Evolutionary conservation across 2,888 invertebrate species (phyloP).

Genomic region (Acrobeloides nanus): DNA sequence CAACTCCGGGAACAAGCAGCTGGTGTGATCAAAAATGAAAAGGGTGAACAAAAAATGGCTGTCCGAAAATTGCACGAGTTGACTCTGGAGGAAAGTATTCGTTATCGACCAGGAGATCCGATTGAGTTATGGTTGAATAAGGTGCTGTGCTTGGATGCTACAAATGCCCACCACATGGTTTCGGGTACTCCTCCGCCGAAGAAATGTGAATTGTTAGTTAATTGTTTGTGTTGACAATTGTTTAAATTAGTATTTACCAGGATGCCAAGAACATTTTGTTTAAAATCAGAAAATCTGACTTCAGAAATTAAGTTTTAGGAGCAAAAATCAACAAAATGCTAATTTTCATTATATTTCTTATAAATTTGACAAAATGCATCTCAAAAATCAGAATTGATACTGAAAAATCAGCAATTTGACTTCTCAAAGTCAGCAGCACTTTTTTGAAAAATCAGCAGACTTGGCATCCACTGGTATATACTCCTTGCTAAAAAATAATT

Average conservation of each 20-base stretch:
- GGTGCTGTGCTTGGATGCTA: slow-evolving; percentile 80
- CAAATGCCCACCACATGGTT: slow-evolving; percentile 22
- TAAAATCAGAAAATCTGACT: too few species aligned
- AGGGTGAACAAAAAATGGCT: neutral
- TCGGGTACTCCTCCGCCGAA: slow-evolving; percentile 80
- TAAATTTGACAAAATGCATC: too few species aligned
- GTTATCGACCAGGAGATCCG: slow-evolving; percentile 66
- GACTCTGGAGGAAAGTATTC: slow-evolving; percentile 83
- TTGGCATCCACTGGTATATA: too few species aligned
- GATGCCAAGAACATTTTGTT: too few species aligned
- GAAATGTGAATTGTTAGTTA: slow-evolving; percentile 71
- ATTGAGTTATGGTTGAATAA: slow-evolving; percentile 83
- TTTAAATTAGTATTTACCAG: slow-evolving; percentile 57
- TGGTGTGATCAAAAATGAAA: slow-evolving; percentile 18
- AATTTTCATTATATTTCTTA: too few species aligned
- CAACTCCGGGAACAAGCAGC: slow-evolving; percentile 64
- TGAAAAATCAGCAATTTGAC: too few species aligned
- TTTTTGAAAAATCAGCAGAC: too few species aligned
- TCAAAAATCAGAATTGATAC: too few species aligned
- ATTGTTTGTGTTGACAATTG: slow-evolving; percentile 4
- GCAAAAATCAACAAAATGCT: too few species aligned
- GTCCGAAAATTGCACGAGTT: slow-evolving; percentile 58
- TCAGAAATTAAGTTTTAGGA: too few species aligned
- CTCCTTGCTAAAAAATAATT: too few species aligned
- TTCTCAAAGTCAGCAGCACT: too few species aligned